Evolutionary conservation across 2,113 vertebrate species (phyloP).

Genomic region (Helogale parvula): DNA sequence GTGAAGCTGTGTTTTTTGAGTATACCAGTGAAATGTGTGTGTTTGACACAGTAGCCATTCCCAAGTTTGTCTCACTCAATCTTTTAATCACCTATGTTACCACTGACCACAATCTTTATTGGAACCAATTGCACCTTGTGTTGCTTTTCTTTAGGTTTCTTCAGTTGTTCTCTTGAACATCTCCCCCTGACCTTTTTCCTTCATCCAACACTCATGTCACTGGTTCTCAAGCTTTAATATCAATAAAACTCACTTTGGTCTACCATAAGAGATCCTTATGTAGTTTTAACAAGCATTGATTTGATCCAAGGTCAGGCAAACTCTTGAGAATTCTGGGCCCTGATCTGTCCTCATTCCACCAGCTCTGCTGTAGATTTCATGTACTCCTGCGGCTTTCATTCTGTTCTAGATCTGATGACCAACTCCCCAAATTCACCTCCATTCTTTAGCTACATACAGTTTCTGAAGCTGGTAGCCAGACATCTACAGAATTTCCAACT

Average conservation of each 20-base stretch:
- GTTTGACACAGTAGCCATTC: too few species aligned
- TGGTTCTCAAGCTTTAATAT: neutral
- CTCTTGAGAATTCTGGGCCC: neutral
- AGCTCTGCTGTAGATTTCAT: rapidly evolving
- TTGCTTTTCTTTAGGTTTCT: neutral
- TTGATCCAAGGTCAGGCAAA: neutral
- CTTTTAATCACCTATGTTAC: neutral
- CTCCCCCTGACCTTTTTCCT: neutral
- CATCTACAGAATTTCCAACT: neutral
- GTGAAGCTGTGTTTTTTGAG: neutral
- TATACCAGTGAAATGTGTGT: neutral
- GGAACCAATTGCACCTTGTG: neutral
- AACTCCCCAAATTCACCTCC: neutral
- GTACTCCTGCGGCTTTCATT: neutral
- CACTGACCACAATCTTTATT: neutral
- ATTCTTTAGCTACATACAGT: too few species aligned
- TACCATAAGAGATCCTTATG: neutral
- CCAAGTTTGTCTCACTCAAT: neutral
- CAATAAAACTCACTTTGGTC: neutral
- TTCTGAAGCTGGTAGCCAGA: neutral
- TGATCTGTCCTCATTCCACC: neutral
- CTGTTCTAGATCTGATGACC: neutral
- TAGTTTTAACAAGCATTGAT: neutral
- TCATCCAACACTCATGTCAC: neutral
- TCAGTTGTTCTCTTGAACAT: neutral